A percentile compares a stretch with the other conserved stretches of the same genome.
These are phyloP conservation scores for Piaya cayana DNA, from an alignment of 2,113 vertebrate genomes.

Conservation along the genomic window DNA sequence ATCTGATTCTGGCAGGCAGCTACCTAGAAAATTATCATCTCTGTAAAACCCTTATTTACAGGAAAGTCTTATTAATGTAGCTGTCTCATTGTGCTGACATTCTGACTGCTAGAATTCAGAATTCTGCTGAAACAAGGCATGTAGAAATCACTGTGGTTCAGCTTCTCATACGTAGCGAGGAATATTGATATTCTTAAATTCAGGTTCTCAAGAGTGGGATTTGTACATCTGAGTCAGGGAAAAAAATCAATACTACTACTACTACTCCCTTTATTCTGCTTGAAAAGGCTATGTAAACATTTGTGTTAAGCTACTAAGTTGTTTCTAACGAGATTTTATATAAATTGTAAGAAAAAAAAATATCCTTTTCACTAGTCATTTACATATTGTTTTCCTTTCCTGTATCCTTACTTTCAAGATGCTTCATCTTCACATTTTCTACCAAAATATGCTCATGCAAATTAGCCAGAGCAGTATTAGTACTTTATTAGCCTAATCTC, in stretches of 20 bases:
- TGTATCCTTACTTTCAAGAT: not conserved
- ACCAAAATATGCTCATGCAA: not conserved
- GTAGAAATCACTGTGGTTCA: not conserved
- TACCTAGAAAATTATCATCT: not conserved
- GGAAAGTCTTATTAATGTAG: not conserved
- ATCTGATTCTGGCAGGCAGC: not conserved
- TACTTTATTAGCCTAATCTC: not conserved
- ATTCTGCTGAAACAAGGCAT: not conserved
- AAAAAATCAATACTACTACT: not conserved
- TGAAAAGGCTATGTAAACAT: not conserved
- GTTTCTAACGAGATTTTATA: not conserved
- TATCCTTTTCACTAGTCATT: not conserved
- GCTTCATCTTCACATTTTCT: not conserved
- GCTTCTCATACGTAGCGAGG: not conserved
- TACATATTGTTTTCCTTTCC: not conserved
- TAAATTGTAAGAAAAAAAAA: not conserved
- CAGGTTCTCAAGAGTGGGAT: not conserved
- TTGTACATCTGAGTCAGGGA: not conserved
- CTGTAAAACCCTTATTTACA: not conserved
- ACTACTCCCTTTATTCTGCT: not conserved
- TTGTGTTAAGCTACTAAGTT: not conserved
- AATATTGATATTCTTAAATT: not conserved
- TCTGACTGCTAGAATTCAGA: not conserved
- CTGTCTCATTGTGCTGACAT: not conserved
- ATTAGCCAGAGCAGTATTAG: not conserved